phyloP scores from a whole-genome alignment of 2,797 vertebrate genomes.

The Xyrichtys novacula region DNA sequence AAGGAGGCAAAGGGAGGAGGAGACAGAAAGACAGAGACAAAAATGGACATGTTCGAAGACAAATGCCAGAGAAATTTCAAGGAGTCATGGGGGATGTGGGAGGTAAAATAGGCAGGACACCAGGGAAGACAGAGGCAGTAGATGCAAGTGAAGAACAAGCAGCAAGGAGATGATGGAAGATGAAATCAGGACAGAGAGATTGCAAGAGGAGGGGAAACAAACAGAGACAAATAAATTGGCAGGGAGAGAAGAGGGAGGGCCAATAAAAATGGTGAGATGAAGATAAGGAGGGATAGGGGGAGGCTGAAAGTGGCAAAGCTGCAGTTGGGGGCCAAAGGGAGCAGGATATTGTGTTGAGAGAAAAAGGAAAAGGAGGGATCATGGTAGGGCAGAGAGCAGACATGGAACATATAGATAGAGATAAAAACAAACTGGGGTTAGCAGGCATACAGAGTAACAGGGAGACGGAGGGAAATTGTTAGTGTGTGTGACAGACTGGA shows the following conservation, averaged over 20 bases:
- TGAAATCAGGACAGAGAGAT: conserved; percentile 26
- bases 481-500: conserved; percentile 11
- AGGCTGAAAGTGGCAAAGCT: conserved; percentile 8
- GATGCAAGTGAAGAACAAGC: conserved; percentile 10
- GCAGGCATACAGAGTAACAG: background rate
- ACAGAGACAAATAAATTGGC: conserved; percentile 43
- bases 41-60: background rate
- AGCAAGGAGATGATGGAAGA: conserved; percentile 22
- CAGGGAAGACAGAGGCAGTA: conserved; percentile 5
- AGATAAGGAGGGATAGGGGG: conserved; percentile 2
- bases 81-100: background rate
- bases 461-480: conserved; percentile 12
- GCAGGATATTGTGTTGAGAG: background rate
- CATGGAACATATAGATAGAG: background rate
- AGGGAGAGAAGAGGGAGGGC: conserved; percentile 19
- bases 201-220: conserved; percentile 38
- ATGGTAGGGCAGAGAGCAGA: background rate
- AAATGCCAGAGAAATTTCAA: background rate
- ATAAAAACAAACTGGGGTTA: background rate
- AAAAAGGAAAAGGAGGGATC: background rate
- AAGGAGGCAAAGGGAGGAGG: background rate
- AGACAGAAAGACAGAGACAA: background rate
- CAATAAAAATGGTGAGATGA: conserved; percentile 12
- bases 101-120: conserved; percentile 15
- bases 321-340: background rate